These are phyloP conservation scores for Drosophila limbata DNA, from an alignment of 2,888 invertebrate species.

Conservation along the genomic window DNA sequence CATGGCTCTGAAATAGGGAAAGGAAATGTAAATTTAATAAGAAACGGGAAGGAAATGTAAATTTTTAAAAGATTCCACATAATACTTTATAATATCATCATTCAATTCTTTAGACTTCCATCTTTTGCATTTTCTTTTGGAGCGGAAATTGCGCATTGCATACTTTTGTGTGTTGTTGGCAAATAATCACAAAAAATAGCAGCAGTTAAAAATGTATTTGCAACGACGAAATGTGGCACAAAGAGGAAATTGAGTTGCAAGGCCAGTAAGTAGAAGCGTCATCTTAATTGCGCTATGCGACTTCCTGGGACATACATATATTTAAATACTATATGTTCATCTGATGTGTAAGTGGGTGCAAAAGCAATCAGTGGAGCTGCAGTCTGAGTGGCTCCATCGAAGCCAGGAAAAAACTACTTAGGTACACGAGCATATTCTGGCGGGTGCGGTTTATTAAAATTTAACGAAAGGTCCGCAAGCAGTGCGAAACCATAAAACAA, in stretches of 20 bases:
- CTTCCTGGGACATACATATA: slow-evolving; percentile 10
- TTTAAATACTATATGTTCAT: slow-evolving; percentile 1
- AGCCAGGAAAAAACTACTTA: slow-evolving; percentile 51
- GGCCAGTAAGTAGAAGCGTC: slow-evolving; percentile 39
- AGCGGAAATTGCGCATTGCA: slow-evolving; percentile 74
- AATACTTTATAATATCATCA: slow-evolving; percentile 12
- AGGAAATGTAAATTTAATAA: neutral
- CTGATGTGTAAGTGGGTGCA: slow-evolving; percentile 18
- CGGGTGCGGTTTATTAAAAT: slow-evolving; percentile 69
- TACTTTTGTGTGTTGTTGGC: slow-evolving; percentile 65
- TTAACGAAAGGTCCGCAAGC: slow-evolving; percentile 76
- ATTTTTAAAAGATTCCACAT: slow-evolving; percentile 1
- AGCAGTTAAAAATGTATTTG: slow-evolving; percentile 69
- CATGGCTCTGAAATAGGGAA: slow-evolving; percentile 81
- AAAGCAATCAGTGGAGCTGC: slow-evolving; percentile 44
- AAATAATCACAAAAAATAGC: slow-evolving; percentile 68
- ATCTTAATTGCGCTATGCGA: slow-evolving; percentile 51
- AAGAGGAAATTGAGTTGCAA: slow-evolving; percentile 70
- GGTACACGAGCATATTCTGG: slow-evolving; percentile 33
- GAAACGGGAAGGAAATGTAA: slow-evolving; percentile 1
- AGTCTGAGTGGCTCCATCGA: slow-evolving; percentile 15
- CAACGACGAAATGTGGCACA: slow-evolving; percentile 29
- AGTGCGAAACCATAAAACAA: slow-evolving; percentile 80
- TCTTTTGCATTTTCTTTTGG: slow-evolving; percentile 15
- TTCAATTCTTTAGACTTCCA: slow-evolving; percentile 10